These are phyloP conservation scores for Sphyrna mokarran DNA, from an alignment of 2,113 vertebrate genomes.

Conservation along the genomic window DNA sequence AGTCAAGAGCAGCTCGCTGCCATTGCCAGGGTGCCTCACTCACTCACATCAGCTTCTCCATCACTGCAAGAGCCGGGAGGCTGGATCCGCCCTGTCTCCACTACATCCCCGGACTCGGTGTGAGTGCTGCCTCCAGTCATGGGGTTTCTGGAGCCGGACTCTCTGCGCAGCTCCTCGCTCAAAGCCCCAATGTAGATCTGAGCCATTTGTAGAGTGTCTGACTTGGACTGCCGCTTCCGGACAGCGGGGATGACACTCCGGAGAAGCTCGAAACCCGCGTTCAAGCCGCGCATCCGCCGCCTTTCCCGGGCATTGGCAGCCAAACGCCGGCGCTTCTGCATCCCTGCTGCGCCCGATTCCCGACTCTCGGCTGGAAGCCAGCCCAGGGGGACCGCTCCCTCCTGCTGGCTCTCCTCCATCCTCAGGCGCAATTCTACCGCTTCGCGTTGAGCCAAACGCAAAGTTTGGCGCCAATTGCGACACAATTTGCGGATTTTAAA, in stretches of 20 bases:
- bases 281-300: constrained; percentile 86
- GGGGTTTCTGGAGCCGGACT: constrained; percentile 34
- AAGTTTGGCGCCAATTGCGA: neutral
- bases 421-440: neutral
- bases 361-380: constrained; percentile 57
- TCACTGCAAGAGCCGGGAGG: neutral
- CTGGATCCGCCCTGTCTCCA: constrained; percentile 50
- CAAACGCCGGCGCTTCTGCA: constrained; percentile 74
- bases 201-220: constrained; percentile 92
- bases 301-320: constrained; percentile 87
- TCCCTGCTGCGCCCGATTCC: constrained; percentile 57
- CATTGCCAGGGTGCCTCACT: too few relatives aligned
- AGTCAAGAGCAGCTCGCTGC: too few relatives aligned
- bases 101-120: constrained; percentile 64
- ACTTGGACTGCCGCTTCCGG: constrained; percentile 94
- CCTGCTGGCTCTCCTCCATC: neutral
- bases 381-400: neutral
- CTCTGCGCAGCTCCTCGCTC: constrained; percentile 74
- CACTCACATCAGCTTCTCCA: neutral
- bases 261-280: constrained; percentile 90
- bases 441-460: neutral
- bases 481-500: neutral
- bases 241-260: constrained; percentile 93
- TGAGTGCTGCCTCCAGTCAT: constrained; percentile 48
- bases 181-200: constrained; percentile 95